Conservation (phyloP, 2,797 vertebrate genomes). For the Crax fasciolata region DNA sequence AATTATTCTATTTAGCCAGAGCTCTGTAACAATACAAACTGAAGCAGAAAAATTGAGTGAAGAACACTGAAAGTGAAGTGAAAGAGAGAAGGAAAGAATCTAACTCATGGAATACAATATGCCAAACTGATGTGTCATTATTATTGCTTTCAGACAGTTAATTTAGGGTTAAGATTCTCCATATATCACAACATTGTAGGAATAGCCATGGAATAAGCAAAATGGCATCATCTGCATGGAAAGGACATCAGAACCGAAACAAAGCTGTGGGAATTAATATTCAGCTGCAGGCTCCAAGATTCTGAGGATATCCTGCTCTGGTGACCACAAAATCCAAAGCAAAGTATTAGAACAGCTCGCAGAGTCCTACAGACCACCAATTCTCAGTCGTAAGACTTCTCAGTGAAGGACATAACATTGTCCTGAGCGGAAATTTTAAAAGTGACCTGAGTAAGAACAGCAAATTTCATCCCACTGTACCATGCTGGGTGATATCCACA, state of each 20-base stretch:
- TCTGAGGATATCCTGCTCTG: background rate
- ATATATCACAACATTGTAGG: background rate
- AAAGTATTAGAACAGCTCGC: background rate
- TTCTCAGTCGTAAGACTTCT: background rate
- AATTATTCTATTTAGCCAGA: background rate
- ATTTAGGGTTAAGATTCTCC: background rate
- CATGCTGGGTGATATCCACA: background rate
- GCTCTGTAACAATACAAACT: background rate
- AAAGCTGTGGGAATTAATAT: background rate
- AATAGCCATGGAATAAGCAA: background rate
- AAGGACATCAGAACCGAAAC: background rate
- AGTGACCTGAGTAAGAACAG: background rate
- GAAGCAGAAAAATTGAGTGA: background rate
- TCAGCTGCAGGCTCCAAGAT: background rate
- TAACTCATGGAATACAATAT: background rate
- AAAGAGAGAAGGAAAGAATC: background rate
- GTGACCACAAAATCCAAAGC: background rate
- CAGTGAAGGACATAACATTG: background rate
- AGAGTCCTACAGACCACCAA: background rate
- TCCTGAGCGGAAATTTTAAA: background rate
- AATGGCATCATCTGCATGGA: background rate
- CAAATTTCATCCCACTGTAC: background rate
- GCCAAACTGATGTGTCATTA: background rate
- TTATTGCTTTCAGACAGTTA: background rate
- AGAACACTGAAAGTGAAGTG: background rate